phyloP scores from a whole-genome alignment of 1,140 invertebrate genomes.

The Eupristina koningsbergeri region DNA sequence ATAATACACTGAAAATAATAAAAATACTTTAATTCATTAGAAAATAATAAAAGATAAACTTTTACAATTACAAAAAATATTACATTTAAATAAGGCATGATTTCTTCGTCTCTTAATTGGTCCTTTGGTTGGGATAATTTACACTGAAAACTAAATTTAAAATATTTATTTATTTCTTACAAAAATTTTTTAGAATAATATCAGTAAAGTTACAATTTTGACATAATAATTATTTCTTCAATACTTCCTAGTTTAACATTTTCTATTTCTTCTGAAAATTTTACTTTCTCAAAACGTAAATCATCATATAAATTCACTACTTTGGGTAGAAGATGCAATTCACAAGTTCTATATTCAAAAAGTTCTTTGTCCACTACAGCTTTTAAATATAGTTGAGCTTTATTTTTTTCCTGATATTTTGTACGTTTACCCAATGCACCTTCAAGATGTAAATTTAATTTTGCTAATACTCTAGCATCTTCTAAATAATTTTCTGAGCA shows the following conservation, averaged over 20 bases:
- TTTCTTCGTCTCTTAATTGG: constrained; percentile 84
- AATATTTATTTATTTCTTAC: constrained; percentile 22
- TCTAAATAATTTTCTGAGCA: constrained; percentile 80
- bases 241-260: constrained; percentile 78
- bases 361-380: constrained; percentile 73
- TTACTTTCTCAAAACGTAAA: constrained; percentile 83
- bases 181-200: neutral
- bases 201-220: constrained; percentile 76
- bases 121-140: constrained; percentile 84
- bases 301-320: constrained; percentile 88
- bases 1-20: constrained; percentile 63
- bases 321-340: constrained; percentile 75
- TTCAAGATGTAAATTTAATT: constrained; percentile 79
- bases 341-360: constrained; percentile 60
- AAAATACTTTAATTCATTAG: constrained; percentile 44
- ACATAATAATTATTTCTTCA: constrained; percentile 86
- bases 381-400: constrained; percentile 86
- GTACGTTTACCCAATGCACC: constrained; percentile 89
- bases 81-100: constrained; percentile 84
- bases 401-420: constrained; percentile 85
- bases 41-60: constrained; percentile 25
- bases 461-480: constrained; percentile 76
- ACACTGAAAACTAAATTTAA: constrained; percentile 75
- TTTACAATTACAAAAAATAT: constrained; percentile 46
- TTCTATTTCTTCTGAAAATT: constrained; percentile 78